phyloP scores from a whole-genome alignment of 2,888 invertebrate genomes.

The Melangyna quadrimaculata region DNA sequence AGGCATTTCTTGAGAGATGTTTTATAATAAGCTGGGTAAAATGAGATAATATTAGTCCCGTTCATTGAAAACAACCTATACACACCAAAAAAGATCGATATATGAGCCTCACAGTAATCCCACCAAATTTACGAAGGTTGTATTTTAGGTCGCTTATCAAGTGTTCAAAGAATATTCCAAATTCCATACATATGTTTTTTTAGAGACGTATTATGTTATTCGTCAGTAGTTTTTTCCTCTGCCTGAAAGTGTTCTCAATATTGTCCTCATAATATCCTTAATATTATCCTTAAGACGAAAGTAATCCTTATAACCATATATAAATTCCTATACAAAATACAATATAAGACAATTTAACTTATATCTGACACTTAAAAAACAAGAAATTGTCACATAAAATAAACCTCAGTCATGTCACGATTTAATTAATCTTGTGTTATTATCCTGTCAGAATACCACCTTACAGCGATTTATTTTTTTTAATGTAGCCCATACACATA shows the following conservation, averaged over 20 bases:
- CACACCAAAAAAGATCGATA: too few species aligned
- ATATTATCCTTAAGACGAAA: not conserved
- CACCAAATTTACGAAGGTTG: too few species aligned
- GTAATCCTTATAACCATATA: not conserved
- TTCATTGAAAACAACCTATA: too few species aligned
- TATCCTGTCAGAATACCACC: not conserved
- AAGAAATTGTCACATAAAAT: not conserved
- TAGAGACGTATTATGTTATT: too few species aligned
- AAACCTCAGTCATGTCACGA: not conserved
- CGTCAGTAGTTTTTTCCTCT: not conserved
- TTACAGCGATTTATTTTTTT: not conserved
- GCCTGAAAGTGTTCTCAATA: not conserved
- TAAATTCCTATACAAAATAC: not conserved
- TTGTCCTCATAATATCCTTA: not conserved
- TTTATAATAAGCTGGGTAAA: too few species aligned
- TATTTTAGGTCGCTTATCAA: too few species aligned
- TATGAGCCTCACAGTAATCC: too few species aligned
- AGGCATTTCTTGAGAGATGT: too few species aligned
- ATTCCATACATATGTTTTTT: too few species aligned
- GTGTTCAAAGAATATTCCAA: too few species aligned
- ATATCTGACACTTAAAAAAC: not conserved
- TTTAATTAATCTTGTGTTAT: conserved; percentile 9
- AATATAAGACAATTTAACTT: not conserved
- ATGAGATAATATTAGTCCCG: too few species aligned
- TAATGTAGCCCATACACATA: not conserved